Percentiles rank a stretch among this genome's conserved stretches.
Evolutionary conservation across 2,797 vertebrate genomes (phyloP).

Genomic region (Syngnathus acus): DNA sequence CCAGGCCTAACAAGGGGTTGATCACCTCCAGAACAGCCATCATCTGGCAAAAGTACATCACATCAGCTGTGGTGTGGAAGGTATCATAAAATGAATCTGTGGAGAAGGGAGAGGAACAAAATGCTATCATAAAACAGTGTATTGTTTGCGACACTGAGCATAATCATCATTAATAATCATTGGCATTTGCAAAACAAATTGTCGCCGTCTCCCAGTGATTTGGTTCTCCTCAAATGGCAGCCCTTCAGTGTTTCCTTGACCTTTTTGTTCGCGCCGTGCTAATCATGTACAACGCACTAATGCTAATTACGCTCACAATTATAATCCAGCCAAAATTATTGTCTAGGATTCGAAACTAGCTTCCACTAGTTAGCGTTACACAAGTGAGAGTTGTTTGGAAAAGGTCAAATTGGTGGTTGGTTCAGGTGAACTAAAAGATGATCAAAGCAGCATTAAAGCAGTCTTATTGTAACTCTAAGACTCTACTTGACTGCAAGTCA

Average conservation of each 20-base stretch:
- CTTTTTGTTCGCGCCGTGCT: neutral
- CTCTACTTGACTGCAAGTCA: no score
- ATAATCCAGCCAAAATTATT: neutral
- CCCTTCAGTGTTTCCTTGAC: slow-evolving; percentile 11
- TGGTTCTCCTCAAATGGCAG: slow-evolving; percentile 41
- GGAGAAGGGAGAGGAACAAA: slow-evolving; percentile 17
- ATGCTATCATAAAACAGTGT: slow-evolving; percentile 16
- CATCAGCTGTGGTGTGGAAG: slow-evolving; percentile 81
- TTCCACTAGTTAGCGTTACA: neutral
- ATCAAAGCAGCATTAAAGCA: no score
- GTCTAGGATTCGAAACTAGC: neutral
- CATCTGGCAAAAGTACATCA: slow-evolving; percentile 95
- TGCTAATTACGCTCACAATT: neutral
- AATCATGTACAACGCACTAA: neutral
- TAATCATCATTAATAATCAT: slow-evolving; percentile 33
- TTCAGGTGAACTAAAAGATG: no score
- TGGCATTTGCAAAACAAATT: slow-evolving; percentile 49
- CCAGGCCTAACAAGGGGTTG: slow-evolving; percentile 81
- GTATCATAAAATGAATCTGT: slow-evolving; percentile 90
- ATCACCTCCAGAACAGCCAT: slow-evolving; percentile 82
- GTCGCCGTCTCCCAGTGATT: slow-evolving; percentile 7
- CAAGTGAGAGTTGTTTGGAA: neutral
- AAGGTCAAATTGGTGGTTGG: no score
- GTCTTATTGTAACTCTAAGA: no score
- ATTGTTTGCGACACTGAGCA: slow-evolving; percentile 12